These are phyloP conservation scores for Brachycybe producta DNA, from an alignment of 2,888 invertebrate species.

Conservation along the genomic window DNA sequence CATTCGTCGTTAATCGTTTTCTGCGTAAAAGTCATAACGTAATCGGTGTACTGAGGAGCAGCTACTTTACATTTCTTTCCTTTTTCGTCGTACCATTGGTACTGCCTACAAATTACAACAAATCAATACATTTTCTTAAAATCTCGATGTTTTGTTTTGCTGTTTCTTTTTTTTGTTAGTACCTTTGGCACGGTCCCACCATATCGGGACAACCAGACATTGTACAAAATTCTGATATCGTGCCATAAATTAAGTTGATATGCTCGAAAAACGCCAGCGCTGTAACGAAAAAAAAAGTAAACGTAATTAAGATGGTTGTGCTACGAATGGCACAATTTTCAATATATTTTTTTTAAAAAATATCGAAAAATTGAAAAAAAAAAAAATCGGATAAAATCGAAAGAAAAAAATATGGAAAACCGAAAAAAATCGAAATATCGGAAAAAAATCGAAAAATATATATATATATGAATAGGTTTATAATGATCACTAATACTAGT, in stretches of 20 bases:
- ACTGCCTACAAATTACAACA: slow-evolving; percentile 50
- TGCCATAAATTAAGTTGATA: slow-evolving; percentile 95
- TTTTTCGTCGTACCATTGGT: slow-evolving; percentile 97
- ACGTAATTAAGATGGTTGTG: neutral
- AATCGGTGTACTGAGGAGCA: slow-evolving; percentile 96
- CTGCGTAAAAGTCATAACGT: slow-evolving; percentile 96
- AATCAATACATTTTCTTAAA: neutral
- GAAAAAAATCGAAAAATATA: no score
- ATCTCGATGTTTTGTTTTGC: no score
- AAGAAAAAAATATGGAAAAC: no score
- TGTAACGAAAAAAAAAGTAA: slow-evolving; percentile 39
- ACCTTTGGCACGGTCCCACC: slow-evolving; percentile 91
- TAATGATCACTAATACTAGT: no score
- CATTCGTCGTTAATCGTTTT: slow-evolving; percentile 93
- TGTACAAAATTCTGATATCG: slow-evolving; percentile 97
- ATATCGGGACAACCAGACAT: slow-evolving; percentile 89
- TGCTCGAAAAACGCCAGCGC: slow-evolving; percentile 97
- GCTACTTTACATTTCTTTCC: slow-evolving; percentile 95
- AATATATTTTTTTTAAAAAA: neutral
- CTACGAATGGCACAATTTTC: neutral
- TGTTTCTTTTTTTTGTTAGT: no score
- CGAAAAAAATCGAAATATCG: no score
- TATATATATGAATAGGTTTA: no score
- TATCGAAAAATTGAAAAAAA: no score
- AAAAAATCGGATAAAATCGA: no score